phyloP scores from a whole-genome alignment of 2,888 invertebrate species.

The Agrotis segetum region DNA sequence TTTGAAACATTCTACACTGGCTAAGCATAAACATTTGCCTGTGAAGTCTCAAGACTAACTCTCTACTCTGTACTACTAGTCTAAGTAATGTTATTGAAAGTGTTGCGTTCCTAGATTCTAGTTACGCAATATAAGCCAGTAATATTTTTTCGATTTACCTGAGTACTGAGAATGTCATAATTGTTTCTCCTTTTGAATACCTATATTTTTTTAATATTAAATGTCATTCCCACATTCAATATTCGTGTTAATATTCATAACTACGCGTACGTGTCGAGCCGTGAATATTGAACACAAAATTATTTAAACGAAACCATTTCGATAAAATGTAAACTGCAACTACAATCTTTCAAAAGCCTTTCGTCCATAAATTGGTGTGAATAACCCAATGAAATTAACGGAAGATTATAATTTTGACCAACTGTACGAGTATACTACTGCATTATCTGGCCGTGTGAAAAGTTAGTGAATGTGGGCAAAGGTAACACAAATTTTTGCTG shows the following conservation, averaged over 20 bases:
- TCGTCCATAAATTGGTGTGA: constrained; percentile 14
- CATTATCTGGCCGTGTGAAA: constrained; percentile 76
- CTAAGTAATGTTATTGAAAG: not conserved
- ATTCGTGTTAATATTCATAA: constrained; percentile 27
- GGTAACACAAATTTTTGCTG: constrained; percentile 85
- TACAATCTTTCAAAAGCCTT: constrained; percentile 4
- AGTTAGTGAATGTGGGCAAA: constrained; percentile 76
- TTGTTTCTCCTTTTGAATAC: not conserved
- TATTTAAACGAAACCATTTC: constrained; percentile 33
- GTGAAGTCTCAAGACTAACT: constrained; percentile 15
- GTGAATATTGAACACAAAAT: constrained; percentile 34
- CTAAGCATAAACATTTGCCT: constrained; percentile 19
- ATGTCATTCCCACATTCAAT: constrained; percentile 1
- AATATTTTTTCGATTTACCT: no score
- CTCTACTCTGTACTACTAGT: not conserved
- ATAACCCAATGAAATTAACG: constrained; percentile 55
- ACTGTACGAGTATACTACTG: constrained; percentile 75
- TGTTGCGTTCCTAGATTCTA: not conserved
- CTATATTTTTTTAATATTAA: not conserved
- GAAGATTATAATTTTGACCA: constrained; percentile 67
- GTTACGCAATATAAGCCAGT: not conserved
- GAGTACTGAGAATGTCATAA: not conserved
- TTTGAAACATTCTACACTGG: constrained; percentile 19
- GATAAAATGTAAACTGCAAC: constrained; percentile 18
- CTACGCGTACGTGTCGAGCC: constrained; percentile 23